A percentile compares a stretch with the other conserved stretches of the same genome.
Evolutionary conservation across 1,140 invertebrate genomes (phyloP).

Genomic region (Homarus americanus): DNA sequence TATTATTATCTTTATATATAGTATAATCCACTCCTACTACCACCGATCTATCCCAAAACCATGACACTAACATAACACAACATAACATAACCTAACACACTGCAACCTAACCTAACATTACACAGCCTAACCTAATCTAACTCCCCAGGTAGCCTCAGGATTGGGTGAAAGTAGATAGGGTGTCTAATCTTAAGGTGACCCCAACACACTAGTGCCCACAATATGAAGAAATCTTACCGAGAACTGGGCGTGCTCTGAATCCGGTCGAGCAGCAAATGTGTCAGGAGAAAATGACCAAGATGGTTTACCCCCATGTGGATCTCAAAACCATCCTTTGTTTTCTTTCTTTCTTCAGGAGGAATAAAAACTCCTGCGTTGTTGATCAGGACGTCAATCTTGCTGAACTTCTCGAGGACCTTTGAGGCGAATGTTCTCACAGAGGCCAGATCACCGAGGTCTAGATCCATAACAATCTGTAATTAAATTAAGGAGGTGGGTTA

Average conservation of each 20-base stretch:
- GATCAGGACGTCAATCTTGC: constrained; percentile 87
- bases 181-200: no score
- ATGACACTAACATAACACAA: no score
- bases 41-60: no score
- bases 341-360: constrained; percentile 76
- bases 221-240: constrained; percentile 30
- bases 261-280: constrained; percentile 85
- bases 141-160: no score
- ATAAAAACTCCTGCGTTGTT: constrained; percentile 94
- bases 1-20: no score
- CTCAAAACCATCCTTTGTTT: constrained; percentile 85
- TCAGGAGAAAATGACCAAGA: constrained; percentile 93
- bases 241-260: constrained; percentile 52
- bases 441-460: constrained; percentile 78
- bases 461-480: constrained; percentile 73
- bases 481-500: no score
- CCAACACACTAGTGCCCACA: no score
- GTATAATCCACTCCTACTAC: no score
- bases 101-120: no score
- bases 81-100: no score
- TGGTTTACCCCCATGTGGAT: constrained; percentile 94
- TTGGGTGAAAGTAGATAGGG: no score
- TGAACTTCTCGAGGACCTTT: constrained; percentile 75
- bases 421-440: constrained; percentile 78
- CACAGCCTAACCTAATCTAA: not conserved